These are phyloP conservation scores for Ochotona curzoniae DNA, from an alignment of 2,113 vertebrate species.

Conservation along the genomic window DNA sequence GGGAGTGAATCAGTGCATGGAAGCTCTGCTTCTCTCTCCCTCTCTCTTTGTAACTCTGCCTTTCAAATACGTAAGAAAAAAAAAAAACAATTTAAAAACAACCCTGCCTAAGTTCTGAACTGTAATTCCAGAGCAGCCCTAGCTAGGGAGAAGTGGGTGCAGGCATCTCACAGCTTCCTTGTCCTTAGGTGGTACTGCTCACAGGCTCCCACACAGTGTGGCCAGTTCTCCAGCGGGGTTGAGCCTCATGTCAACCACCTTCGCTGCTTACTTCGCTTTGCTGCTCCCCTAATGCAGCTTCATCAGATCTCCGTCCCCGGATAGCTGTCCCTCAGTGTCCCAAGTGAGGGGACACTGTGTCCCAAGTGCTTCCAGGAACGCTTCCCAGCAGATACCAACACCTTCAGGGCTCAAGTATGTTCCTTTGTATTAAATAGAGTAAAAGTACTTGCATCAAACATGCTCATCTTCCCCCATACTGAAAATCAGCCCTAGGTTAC, in stretches of 20 bases:
- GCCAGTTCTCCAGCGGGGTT: neutral
- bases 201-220: neutral
- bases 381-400: neutral
- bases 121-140: neutral
- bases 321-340: too few relatives aligned
- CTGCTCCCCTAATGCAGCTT: neutral
- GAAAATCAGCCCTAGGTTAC: neutral
- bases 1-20: too few relatives aligned
- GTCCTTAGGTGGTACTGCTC: too few relatives aligned
- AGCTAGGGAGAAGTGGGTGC: too few relatives aligned
- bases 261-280: neutral
- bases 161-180: neutral
- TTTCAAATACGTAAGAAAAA: too few relatives aligned
- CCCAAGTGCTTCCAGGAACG: neutral
- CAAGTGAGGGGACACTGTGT: too few relatives aligned
- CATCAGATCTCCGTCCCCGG: neutral
- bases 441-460: neutral
- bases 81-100: neutral
- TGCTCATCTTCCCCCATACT: neutral
- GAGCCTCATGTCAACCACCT: neutral
- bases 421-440: neutral
- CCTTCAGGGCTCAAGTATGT: neutral
- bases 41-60: too few relatives aligned
- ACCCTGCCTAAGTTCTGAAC: neutral
- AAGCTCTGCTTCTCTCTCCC: too few relatives aligned